phyloP scores from a whole-genome alignment of 2,113 vertebrate species.

The Mesitornis unicolor region DNA sequence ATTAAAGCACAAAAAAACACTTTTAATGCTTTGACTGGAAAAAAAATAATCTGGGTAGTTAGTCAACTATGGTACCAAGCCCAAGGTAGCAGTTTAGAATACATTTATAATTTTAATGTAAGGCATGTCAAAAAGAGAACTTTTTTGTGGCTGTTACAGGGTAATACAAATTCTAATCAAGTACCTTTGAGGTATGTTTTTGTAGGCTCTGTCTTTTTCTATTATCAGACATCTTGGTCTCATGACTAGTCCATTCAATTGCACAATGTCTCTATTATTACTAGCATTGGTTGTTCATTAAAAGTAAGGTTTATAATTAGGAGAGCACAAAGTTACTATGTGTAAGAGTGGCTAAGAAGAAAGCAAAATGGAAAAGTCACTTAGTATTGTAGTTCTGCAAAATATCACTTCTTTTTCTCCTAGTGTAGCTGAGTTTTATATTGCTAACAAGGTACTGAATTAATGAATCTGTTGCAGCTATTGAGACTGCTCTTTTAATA shows the following conservation, averaged over 20 bases:
- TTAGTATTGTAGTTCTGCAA: slow-evolving; percentile 55
- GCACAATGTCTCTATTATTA: slow-evolving; percentile 43
- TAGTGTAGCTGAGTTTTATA: slow-evolving; percentile 53
- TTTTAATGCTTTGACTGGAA: not conserved
- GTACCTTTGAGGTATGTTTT: slow-evolving; percentile 30
- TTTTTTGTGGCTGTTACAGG: not conserved
- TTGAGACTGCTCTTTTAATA: slow-evolving; percentile 69
- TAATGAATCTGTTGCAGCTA: slow-evolving; percentile 69
- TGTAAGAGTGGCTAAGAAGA: slow-evolving; percentile 64
- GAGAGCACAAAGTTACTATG: slow-evolving; percentile 44
- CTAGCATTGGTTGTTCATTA: slow-evolving; percentile 60
- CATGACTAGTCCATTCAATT: slow-evolving; percentile 34
- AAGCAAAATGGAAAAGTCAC: slow-evolving; percentile 62
- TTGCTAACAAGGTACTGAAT: slow-evolving; percentile 64
- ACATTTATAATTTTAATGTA: slow-evolving; percentile 2
- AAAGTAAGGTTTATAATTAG: slow-evolving; percentile 60
- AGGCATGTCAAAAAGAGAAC: not conserved
- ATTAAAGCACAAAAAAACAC: not conserved
- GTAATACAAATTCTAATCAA: slow-evolving; percentile 31
- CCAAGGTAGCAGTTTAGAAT: not conserved
- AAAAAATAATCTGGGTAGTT: slow-evolving; percentile 12
- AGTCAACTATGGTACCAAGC: not conserved
- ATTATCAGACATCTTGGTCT: slow-evolving; percentile 44
- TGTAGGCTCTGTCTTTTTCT: slow-evolving; percentile 35
- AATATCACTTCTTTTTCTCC: slow-evolving; percentile 66